phyloP scores from a whole-genome alignment of 2,797 vertebrate species.

The Centroberyx gerrardi region DNA sequence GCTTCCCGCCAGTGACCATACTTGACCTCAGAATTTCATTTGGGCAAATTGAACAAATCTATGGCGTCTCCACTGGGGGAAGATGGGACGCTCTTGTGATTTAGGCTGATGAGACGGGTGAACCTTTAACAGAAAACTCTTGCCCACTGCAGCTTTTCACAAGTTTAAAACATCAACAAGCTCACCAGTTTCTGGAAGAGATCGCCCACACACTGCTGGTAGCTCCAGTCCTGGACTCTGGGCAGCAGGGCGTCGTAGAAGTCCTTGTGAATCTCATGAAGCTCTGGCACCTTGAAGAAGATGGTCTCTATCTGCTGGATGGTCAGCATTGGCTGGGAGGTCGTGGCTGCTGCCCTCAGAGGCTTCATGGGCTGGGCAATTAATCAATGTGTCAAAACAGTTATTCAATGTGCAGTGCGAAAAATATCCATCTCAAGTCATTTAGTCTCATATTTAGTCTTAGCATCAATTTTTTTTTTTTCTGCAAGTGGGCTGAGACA shows the following conservation, averaged over 20 bases:
- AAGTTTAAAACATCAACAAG: background rate
- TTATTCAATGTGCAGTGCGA: background rate
- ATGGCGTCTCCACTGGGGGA: no score
- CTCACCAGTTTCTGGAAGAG: constrained; percentile 98
- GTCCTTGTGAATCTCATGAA: constrained; percentile 98
- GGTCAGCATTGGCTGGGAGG: constrained; percentile 96
- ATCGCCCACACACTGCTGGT: constrained; percentile 96
- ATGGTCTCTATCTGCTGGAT: constrained; percentile 98
- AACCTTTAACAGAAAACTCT: no score
- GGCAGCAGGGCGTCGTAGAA: constrained; percentile 96
- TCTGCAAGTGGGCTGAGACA: no score
- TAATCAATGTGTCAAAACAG: background rate
- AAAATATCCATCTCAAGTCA: background rate
- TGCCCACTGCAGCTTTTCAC: background rate
- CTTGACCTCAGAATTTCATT: no score
- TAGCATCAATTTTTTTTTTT: no score
- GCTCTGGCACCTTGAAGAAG: constrained; percentile 99
- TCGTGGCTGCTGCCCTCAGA: constrained; percentile 96
- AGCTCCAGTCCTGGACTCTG: constrained; percentile 94
- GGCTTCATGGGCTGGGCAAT: constrained; percentile 95
- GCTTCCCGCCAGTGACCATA: no score
- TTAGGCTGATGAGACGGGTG: no score
- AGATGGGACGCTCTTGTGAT: no score
- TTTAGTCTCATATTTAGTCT: no score
- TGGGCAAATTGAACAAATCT: no score